Evolutionary conservation across 2,888 invertebrate species (phyloP).

Genomic region (Noctua comes): DNA sequence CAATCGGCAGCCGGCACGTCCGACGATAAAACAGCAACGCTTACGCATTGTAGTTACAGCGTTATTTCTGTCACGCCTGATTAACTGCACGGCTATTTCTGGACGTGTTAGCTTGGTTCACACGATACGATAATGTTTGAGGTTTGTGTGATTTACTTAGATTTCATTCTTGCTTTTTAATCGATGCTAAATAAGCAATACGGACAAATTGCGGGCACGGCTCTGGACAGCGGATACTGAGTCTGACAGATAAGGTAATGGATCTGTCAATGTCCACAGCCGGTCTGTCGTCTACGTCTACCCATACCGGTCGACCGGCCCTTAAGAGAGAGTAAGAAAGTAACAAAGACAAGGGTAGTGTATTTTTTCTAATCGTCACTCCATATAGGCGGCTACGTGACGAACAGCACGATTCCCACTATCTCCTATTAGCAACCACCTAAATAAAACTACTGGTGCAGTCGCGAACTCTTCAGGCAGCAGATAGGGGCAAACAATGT

Average conservation of each 20-base stretch:
- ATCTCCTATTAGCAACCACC: too few relatives aligned
- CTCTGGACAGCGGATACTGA: neutral
- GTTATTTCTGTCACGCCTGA: conserved; percentile 56
- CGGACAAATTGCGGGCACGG: too few relatives aligned
- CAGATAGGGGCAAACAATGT: too few relatives aligned
- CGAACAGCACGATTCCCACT: neutral
- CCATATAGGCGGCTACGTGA: neutral
- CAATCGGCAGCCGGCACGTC: conserved; percentile 10
- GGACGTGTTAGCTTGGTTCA: conserved; percentile 34
- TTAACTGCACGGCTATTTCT: conserved; percentile 60
- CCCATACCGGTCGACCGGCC: neutral
- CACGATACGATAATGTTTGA: conserved; percentile 38
- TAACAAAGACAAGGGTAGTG: neutral
- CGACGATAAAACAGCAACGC: conserved; percentile 39
- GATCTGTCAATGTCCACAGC: neutral
- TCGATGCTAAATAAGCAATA: too few relatives aligned
- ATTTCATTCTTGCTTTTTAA: neutral
- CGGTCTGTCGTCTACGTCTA: neutral
- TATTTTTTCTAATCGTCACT: neutral
- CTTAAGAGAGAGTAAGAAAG: neutral
- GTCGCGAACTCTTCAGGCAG: neutral
- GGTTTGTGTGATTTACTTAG: neutral
- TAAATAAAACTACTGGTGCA: neutral
- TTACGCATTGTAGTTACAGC: conserved; percentile 49
- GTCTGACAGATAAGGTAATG: neutral